Evolutionary conservation across 2,888 invertebrate species (phyloP).

Genomic region (Falcaria lacertinaria): DNA sequence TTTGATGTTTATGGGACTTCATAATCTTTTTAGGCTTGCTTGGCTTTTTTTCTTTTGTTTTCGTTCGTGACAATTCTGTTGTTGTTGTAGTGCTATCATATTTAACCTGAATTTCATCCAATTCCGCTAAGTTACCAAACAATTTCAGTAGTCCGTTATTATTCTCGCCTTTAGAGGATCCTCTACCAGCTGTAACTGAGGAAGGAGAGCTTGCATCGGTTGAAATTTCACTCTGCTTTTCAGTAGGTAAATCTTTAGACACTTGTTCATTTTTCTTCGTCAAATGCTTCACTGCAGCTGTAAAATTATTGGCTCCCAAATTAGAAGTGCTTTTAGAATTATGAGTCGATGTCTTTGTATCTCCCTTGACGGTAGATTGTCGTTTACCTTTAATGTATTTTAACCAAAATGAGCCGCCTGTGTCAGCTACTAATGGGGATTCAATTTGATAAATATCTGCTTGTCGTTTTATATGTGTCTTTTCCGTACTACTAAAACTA

Average conservation of each 20-base stretch:
- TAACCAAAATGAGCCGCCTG: conserved; percentile 38
- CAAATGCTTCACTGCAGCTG: neutral
- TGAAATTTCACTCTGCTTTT: neutral
- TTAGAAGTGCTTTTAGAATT: neutral
- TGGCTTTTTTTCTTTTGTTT: neutral
- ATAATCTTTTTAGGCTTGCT: conserved; percentile 3
- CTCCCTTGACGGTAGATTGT: conserved; percentile 1
- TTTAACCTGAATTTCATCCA: conserved; percentile 13
- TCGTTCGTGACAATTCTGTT: conserved; percentile 1
- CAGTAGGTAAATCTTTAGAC: neutral
- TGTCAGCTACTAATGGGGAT: conserved; percentile 33
- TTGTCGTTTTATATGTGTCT: conserved; percentile 18
- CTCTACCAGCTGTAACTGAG: conserved; percentile 3
- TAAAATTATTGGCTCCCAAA: neutral
- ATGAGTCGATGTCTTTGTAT: neutral
- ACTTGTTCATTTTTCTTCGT: neutral
- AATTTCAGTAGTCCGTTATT: conserved; percentile 34
- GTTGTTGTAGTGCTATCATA: conserved; percentile 6
- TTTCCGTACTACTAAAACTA: conserved; percentile 12
- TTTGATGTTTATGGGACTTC: conserved; percentile 6
- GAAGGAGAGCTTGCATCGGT: neutral
- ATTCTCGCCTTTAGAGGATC: conserved; percentile 20
- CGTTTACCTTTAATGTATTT: conserved; percentile 30
- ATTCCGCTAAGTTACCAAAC: conserved; percentile 19
- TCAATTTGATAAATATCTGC: conserved; percentile 23